Evolutionary conservation across 2,888 invertebrate species (phyloP).

Genomic region (Trissolcus brochymenae): DNA sequence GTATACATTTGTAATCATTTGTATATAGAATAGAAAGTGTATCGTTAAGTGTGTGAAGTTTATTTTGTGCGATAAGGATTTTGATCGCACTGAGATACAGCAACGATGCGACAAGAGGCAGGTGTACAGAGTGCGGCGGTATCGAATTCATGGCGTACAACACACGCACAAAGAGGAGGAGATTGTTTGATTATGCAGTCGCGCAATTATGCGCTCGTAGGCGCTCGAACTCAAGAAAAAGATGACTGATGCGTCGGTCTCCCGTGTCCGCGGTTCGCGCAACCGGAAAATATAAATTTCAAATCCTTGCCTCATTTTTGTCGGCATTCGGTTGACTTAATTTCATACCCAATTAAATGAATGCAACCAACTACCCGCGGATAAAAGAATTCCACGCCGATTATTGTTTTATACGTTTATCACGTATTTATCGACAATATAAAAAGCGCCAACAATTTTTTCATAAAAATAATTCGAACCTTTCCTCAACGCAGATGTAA

Average conservation of each 20-base stretch:
- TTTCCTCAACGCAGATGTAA: background rate
- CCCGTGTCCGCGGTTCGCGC: constrained; percentile 58
- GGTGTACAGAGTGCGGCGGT: constrained; percentile 33
- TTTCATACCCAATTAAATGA: constrained; percentile 74
- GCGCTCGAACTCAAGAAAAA: constrained; percentile 66
- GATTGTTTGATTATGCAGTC: constrained; percentile 61
- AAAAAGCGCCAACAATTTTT: background rate
- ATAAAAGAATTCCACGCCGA: constrained; percentile 49
- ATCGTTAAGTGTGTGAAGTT: constrained; percentile 20
- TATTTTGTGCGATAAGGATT: constrained; percentile 43
- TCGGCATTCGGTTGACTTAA: constrained; percentile 72
- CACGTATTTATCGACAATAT: constrained; percentile 2
- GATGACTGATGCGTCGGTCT: constrained; percentile 69
- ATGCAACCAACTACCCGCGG: constrained; percentile 53
- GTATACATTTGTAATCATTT: constrained; percentile 25
- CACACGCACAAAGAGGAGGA: constrained; percentile 38
- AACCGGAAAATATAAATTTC: constrained; percentile 71
- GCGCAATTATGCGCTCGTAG: constrained; percentile 65
- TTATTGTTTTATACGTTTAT: constrained; percentile 30
- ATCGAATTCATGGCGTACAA: constrained; percentile 49
- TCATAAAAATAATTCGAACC: background rate
- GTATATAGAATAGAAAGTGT: constrained; percentile 1
- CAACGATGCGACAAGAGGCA: constrained; percentile 25
- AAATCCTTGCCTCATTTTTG: constrained; percentile 70
- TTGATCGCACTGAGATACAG: constrained; percentile 36